phyloP scores from a whole-genome alignment of 2,888 invertebrate species.

The Hirtodrosophila cameraria region DNA sequence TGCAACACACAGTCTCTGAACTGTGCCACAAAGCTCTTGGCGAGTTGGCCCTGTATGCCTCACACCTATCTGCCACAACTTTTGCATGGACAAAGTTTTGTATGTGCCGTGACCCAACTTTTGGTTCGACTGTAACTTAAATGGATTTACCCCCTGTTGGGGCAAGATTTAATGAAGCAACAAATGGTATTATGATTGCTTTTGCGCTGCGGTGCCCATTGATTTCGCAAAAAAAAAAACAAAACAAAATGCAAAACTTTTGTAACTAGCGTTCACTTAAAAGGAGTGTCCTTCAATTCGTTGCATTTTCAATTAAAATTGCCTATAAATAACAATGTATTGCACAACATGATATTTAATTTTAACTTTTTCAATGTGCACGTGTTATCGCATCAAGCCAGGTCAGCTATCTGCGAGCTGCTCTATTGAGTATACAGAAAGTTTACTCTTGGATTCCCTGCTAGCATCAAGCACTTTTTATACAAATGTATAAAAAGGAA shows the following conservation, averaged over 20 bases:
- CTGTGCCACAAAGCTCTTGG: too few relatives aligned
- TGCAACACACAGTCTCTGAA: too few relatives aligned
- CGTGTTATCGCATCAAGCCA: constrained; percentile 9
- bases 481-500: too few relatives aligned
- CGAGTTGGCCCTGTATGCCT: constrained; percentile 23
- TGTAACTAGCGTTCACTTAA: neutral
- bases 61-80: neutral
- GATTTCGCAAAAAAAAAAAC: neutral
- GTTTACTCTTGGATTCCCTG: too few relatives aligned
- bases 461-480: too few relatives aligned
- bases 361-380: constrained; percentile 24
- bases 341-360: constrained; percentile 41
- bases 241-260: constrained; percentile 6
- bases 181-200: constrained; percentile 41
- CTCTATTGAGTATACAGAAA: neutral
- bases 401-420: constrained; percentile 6
- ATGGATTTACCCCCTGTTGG: constrained; percentile 36
- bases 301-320: constrained; percentile 10
- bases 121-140: constrained; percentile 30
- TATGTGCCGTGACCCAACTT: constrained; percentile 12
- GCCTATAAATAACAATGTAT: constrained; percentile 17
- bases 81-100: constrained; percentile 34
- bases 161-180: constrained; percentile 29
- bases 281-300: neutral
- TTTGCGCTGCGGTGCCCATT: constrained; percentile 14